Evolutionary conservation across 2,888 invertebrate genomes (phyloP).

Genomic region (Morpho achilles): DNA sequence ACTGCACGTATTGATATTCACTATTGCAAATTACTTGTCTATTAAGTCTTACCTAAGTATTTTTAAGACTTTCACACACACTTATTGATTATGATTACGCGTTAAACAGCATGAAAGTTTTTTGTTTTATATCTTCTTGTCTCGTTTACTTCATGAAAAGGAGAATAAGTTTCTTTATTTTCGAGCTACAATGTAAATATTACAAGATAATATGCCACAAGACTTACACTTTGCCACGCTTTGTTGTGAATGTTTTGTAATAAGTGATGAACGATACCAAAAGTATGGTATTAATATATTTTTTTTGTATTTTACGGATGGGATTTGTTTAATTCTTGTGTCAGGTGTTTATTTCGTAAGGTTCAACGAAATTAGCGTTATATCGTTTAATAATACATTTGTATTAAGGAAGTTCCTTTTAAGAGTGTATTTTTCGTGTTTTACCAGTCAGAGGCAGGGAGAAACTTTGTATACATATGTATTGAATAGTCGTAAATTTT

Average conservation of each 20-base stretch:
- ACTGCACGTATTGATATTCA: too few relatives aligned
- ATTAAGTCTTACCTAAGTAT: too few relatives aligned
- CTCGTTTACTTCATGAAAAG: too few relatives aligned
- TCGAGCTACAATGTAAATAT: too few relatives aligned
- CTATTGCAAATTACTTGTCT: too few relatives aligned
- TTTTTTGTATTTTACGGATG: slow-evolving; percentile 6
- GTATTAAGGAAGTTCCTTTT: slow-evolving; percentile 15
- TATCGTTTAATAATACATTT: not conserved
- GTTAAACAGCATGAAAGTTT: too few relatives aligned
- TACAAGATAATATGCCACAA: too few relatives aligned
- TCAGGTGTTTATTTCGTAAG: slow-evolving; percentile 4
- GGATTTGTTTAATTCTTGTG: not conserved
- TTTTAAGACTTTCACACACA: too few relatives aligned
- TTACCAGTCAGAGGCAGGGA: slow-evolving; percentile 5
- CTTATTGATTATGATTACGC: too few relatives aligned
- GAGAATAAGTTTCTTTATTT: too few relatives aligned
- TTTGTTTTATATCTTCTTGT: too few relatives aligned
- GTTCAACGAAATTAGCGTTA: slow-evolving; percentile 5
- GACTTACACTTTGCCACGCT: too few relatives aligned
- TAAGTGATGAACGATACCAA: slow-evolving; percentile 35
- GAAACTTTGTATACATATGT: slow-evolving; percentile 1
- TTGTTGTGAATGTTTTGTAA: slow-evolving; percentile 18
- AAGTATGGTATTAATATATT: slow-evolving; percentile 22
- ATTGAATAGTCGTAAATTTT: not conserved
- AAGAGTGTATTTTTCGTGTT: not conserved